Evolutionary conservation across 2,888 invertebrate species (phyloP).

Genomic region (Archips crataeganus): DNA sequence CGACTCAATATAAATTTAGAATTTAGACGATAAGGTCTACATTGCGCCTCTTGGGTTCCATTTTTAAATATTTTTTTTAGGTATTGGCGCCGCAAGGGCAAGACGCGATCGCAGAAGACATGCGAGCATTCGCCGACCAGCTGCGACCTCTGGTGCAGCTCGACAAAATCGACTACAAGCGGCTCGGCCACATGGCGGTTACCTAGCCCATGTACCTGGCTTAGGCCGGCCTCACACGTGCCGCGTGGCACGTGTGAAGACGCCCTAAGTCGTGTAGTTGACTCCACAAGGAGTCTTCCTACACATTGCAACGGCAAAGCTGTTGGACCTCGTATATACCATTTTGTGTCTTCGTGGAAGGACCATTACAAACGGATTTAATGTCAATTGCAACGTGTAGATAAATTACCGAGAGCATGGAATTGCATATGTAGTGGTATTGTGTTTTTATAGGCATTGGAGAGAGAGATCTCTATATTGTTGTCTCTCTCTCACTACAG

Average conservation of each 20-base stretch:
- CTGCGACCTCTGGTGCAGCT: conserved; percentile 95
- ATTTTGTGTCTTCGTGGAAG: conserved; percentile 20
- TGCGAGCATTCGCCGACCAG: conserved; percentile 97
- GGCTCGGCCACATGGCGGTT: conserved; percentile 84
- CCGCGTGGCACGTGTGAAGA: conserved; percentile 48
- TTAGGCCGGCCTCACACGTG: conserved; percentile 49
- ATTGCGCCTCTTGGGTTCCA: not conserved
- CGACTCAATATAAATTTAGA: too few species aligned
- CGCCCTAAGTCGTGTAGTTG: conserved; percentile 47
- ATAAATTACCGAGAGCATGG: too few species aligned
- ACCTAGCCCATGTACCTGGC: conserved; percentile 67
- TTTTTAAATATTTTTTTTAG: conserved; percentile 60
- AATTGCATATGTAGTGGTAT: too few species aligned
- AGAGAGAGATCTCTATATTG: too few species aligned
- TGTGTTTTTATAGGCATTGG: too few species aligned
- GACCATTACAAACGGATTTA: too few species aligned
- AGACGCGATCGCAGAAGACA: conserved; percentile 98
- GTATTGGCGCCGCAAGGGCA: conserved; percentile 96
- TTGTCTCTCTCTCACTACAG: too few species aligned
- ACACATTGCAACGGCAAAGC: conserved; percentile 15
- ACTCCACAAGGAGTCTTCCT: not conserved
- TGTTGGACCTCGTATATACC: conserved; percentile 22
- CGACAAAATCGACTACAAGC: conserved; percentile 96
- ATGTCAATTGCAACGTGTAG: too few species aligned
- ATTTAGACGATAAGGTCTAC: too few species aligned